phyloP scores from a whole-genome alignment of 2,888 invertebrate genomes.

The Drosophila tanythrix region DNA sequence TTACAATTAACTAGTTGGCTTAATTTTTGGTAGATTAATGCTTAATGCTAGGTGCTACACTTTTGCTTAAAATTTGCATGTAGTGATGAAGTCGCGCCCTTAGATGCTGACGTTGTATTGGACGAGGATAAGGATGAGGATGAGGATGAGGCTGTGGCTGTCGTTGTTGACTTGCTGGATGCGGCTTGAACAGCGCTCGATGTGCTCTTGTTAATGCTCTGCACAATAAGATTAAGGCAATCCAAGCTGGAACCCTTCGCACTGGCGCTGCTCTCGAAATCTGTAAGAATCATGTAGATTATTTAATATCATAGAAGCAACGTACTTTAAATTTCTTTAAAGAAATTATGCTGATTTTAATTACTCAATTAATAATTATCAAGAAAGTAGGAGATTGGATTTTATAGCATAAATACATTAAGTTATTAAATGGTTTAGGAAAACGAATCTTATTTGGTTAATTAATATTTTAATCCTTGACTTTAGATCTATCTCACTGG shows the following conservation, averaged over 20 bases:
- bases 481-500: not conserved
- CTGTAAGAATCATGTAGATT: constrained; percentile 81
- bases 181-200: constrained; percentile 38
- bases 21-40: not conserved
- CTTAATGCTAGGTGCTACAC: constrained; percentile 78
- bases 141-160: constrained; percentile 25
- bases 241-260: constrained; percentile 88
- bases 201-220: constrained; percentile 87
- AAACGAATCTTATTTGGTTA: not conserved
- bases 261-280: constrained; percentile 84
- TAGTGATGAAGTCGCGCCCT: constrained; percentile 53
- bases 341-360: rapidly evolving
- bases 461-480: not conserved
- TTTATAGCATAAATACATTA: not conserved
- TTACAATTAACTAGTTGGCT: constrained; percentile 60
- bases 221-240: constrained; percentile 89
- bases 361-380: not conserved
- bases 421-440: not conserved
- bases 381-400: not conserved
- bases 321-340: too few relatives aligned
- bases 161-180: constrained; percentile 37
- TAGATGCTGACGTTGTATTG: constrained; percentile 17
- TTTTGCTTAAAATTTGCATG: constrained; percentile 83
- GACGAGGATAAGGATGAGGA: constrained; percentile 24
- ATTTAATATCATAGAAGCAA: not conserved